Base-by-base conservation (phyloP, 2,888 invertebrate genomes). In the Gymnosoma rotundatum region DNA sequence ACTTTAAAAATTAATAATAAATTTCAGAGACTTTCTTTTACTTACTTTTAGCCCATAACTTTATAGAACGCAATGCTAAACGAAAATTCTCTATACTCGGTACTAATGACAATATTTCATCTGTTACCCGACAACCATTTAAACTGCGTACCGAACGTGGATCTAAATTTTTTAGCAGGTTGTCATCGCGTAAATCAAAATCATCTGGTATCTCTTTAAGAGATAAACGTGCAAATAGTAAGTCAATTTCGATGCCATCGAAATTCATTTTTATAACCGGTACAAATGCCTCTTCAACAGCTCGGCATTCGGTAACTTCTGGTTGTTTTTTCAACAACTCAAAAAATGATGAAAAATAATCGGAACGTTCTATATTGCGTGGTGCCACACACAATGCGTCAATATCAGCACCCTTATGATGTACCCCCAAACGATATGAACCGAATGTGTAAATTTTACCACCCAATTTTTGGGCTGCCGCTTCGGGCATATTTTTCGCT, bases 401-500 rank as follows among this genome's bases (percentile, higher is more conserved):
- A 89, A 99, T 99, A 94, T 99, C 99, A 85, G 99, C 99, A 48
- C 99, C 99, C 93, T 97, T 96, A 89, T 98, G 98, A 91, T 99
- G 99, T 9, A 99, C 99, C 88, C 99, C 97, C 88, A 97, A 94
- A 87, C 97, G 94, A 91, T 99, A 99, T 76, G 99, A 99, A 61
- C 99, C 99, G 93, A 99, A 99, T n/a, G 99, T 99, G 91, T 98
- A 99, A 83, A 99, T 98, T 93, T 99, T 99, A 5, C 99, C 99
- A 25, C 99, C 99, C 79, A 99, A 96, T 87, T 95, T 95, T 75
- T 98, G 97, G 1, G 98, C 97, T 1, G 97, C 95, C 87, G 95
- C 96, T 78, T 96, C 95, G 8, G 99, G 98, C 95, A 99, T 97
- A 92, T 98, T 98, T 92, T 97, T 96, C 87, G 95, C 94, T 75